These are phyloP conservation scores for Drosophila meridionalis DNA, from an alignment of 2,888 invertebrate species.

Conservation along the genomic window DNA sequence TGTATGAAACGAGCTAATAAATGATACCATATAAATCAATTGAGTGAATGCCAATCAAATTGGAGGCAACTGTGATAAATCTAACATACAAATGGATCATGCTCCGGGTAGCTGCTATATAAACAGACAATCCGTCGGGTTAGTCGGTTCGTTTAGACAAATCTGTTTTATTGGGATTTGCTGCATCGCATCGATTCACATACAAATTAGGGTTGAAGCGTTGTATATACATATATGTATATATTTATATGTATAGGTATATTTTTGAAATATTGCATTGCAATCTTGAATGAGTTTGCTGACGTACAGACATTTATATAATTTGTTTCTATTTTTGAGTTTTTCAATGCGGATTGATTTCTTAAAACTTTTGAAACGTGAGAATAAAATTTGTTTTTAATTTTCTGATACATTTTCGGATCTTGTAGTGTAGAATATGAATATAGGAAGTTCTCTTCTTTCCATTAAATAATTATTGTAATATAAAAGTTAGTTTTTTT, in stretches of 20 bases:
- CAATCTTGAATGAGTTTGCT: not conserved
- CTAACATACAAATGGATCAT: constrained; percentile 60
- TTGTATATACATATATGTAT: not conserved
- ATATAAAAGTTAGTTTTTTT: not conserved
- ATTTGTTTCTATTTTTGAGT: not conserved
- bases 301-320: not conserved
- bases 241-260: not conserved
- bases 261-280: not conserved
- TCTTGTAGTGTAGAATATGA: no score
- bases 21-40: constrained; percentile 77
- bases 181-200: constrained; percentile 16
- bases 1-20: constrained; percentile 63
- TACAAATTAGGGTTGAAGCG: not conserved
- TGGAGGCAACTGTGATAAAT: constrained; percentile 69
- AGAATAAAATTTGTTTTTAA: not conserved
- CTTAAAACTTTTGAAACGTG: not conserved
- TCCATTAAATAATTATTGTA: not conserved
- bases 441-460: not conserved
- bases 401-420: not conserved
- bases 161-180: constrained; percentile 38
- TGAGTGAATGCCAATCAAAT: constrained; percentile 79
- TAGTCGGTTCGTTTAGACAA: constrained; percentile 35
- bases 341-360: not conserved
- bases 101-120: constrained; percentile 29
- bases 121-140: constrained; percentile 39